Evolutionary conservation across 1,140 invertebrate species (phyloP).

Genomic region (Lepidurus apus): DNA sequence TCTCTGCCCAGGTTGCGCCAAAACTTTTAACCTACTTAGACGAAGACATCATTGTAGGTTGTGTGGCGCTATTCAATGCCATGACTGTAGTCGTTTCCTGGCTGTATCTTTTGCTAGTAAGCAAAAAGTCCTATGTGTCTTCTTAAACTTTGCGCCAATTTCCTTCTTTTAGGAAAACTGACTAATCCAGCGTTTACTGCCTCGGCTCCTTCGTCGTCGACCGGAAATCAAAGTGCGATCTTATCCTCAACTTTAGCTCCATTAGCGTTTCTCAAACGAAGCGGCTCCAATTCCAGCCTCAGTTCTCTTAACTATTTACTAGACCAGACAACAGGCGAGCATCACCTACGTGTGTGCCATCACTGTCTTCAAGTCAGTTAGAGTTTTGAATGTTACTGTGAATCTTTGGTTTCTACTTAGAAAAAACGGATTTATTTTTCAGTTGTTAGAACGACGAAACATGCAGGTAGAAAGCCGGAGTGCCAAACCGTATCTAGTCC

Average conservation of each 20-base stretch:
- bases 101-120: slow-evolving; percentile 75
- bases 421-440: slow-evolving; percentile 35
- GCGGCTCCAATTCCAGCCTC: slow-evolving; percentile 44
- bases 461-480: slow-evolving; percentile 72
- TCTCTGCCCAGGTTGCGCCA: slow-evolving; percentile 84
- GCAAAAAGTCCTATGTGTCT: slow-evolving; percentile 48
- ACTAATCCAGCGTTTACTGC: slow-evolving; percentile 51
- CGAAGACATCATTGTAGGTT: slow-evolving; percentile 91
- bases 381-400: background rate
- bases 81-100: slow-evolving; percentile 86
- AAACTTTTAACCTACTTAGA: slow-evolving; percentile 73
- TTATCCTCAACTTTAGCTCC: slow-evolving; percentile 50
- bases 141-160: slow-evolving; percentile 43
- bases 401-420: too few species aligned
- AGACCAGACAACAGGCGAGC: slow-evolving; percentile 52
- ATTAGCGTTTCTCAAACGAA: slow-evolving; percentile 36
- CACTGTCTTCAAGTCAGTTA: slow-evolving; percentile 59
- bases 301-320: slow-evolving; percentile 48
- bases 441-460: slow-evolving; percentile 72
- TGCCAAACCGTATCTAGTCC: slow-evolving; percentile 67
- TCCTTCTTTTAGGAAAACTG: slow-evolving; percentile 51
- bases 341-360: slow-evolving; percentile 69
- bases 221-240: slow-evolving; percentile 49
- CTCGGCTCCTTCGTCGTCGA: slow-evolving; percentile 43
- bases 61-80: slow-evolving; percentile 92